phyloP scores from a whole-genome alignment of 2,113 vertebrate species.

The Phyllopteryx taeniolatus region DNA sequence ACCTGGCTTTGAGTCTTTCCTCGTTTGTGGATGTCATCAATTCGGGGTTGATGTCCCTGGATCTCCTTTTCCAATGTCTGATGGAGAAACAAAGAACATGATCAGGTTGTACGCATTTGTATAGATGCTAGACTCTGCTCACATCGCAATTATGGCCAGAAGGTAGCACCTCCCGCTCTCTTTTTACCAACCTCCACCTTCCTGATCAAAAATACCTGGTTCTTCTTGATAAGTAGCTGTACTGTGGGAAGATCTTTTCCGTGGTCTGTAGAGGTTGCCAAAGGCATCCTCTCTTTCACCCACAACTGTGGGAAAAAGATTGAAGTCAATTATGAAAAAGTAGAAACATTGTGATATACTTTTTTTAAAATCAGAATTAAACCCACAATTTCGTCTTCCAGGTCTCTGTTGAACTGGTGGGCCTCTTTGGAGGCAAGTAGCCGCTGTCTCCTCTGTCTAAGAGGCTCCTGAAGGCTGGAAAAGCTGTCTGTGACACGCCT shows the following conservation, averaged over 20 bases:
- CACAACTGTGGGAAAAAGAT: slow-evolving; percentile 75
- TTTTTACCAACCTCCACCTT: not conserved
- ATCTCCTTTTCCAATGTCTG: slow-evolving; percentile 93
- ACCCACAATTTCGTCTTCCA: slow-evolving; percentile 92
- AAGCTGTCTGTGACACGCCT: slow-evolving; percentile 79
- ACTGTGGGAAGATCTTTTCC: slow-evolving; percentile 90
- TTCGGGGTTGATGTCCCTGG: slow-evolving; percentile 89
- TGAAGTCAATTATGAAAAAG: slow-evolving; percentile 5
- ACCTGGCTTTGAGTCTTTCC: slow-evolving; percentile 65
- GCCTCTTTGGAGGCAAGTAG: slow-evolving; percentile 86
- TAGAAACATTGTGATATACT: not conserved
- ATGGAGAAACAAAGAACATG: not conserved
- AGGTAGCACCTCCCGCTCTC: not conserved
- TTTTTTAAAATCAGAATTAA: not conserved
- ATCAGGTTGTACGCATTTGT: not conserved
- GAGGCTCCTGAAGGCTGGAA: slow-evolving; percentile 77
- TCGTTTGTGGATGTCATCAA: slow-evolving; percentile 82
- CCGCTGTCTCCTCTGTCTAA: slow-evolving; percentile 72
- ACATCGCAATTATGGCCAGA: not conserved
- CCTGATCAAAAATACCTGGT: slow-evolving; percentile 79
- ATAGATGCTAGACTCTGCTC: not conserved
- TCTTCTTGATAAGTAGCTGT: slow-evolving; percentile 91
- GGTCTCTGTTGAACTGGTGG: slow-evolving; percentile 89
- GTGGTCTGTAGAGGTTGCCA: slow-evolving; percentile 86
- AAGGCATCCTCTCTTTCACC: slow-evolving; percentile 87